These are phyloP conservation scores for Octodon degus DNA, from an alignment of 2,113 vertebrate species.

Conservation along the genomic window DNA sequence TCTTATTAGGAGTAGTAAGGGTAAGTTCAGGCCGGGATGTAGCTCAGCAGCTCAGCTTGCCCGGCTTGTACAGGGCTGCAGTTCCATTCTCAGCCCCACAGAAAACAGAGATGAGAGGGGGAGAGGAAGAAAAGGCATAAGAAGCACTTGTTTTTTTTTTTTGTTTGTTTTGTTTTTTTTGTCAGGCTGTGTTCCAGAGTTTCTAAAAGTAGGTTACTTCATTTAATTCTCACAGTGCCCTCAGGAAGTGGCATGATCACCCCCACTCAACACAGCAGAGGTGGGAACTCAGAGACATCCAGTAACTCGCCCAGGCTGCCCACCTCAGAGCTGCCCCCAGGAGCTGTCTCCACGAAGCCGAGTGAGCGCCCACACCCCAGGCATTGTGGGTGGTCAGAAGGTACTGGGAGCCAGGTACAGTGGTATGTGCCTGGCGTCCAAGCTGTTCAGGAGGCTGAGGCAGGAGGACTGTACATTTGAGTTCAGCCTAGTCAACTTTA, in stretches of 20 bases:
- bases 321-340: no score
- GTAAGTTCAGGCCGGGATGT: background rate
- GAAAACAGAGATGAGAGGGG: background rate
- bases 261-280: background rate
- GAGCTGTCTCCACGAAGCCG: background rate
- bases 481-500: background rate
- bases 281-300: background rate
- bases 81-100: background rate
- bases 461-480: background rate
- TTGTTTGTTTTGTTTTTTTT: background rate
- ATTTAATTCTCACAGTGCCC: background rate
- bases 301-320: background rate
- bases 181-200: background rate
- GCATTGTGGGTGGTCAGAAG: background rate
- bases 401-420: background rate
- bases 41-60: background rate
- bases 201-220: slow-evolving; percentile 1
- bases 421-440: background rate
- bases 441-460: background rate
- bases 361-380: background rate
- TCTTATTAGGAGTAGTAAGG: background rate
- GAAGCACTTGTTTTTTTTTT: background rate
- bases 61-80: background rate
- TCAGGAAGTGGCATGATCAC: background rate
- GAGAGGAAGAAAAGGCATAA: background rate